Base-by-base conservation (phyloP, 2,113 vertebrate species). In the Ictalurus punctatus region DNA sequence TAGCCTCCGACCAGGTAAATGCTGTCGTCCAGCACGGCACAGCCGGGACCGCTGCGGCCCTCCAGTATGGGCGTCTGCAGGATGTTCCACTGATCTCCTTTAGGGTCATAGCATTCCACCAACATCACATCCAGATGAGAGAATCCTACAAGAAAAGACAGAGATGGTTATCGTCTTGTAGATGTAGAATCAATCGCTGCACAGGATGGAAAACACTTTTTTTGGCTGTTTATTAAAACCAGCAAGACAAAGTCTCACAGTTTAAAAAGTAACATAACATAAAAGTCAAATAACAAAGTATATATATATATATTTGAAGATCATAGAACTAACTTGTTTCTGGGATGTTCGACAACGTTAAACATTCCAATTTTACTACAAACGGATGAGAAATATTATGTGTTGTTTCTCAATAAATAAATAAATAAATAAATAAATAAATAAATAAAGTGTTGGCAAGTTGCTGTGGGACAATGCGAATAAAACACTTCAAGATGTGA, bases 51-150 rank as follows among this genome's bases (percentile, higher is more conserved):
- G 54, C 98, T 99, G 91, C 98, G 98, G 6, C 98, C 98, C 92
- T 99, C 98, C 92, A 99, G 92, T 92, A 99, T 99, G 52, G 98
- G 98, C 10, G 98, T 99, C 93, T 99, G 98, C 48, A 99, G 96
- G 93, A 99, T 99, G 92, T 98, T 98, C 98, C 98, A 99, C 93
- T 99, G 98, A 93, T 99, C 98, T 0, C 96, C 97, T 95, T 99
- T 99, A 2, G 98, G 98, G 92, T 99, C 98, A 0, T 99, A 99
- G 90, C 98, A 99, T 94, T 99, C 98, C 86, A 99, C 98, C 90
- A 99, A 95, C 98, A 99, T 99, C 54, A 99, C 98, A 0, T 99
- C 98, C 0, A 99, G 96, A 89, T 99, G 98, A 83, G 98, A 99
- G 93, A 99, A 99, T 90, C 98, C 98, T 99, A 90, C n/a, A 84